phyloP scores from a whole-genome alignment of 2,888 invertebrate species.

The Drosophila phalerata region DNA sequence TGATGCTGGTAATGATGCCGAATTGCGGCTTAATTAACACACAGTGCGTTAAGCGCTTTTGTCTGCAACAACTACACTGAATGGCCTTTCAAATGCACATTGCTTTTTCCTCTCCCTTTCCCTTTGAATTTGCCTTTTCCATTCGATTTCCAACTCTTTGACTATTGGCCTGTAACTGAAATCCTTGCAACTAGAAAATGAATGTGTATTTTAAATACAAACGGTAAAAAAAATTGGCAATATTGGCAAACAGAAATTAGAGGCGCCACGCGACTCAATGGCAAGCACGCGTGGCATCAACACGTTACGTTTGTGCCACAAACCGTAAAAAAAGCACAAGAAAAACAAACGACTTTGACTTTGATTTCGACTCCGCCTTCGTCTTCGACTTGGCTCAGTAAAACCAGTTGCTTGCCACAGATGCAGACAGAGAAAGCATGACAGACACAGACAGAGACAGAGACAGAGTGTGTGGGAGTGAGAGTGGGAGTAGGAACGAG shows the following conservation, averaged over 20 bases:
- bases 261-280: slow-evolving; percentile 22
- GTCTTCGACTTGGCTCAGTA: slow-evolving; percentile 19
- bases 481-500: not conserved
- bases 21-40: slow-evolving; percentile 80
- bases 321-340: slow-evolving; percentile 1
- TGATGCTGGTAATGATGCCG: slow-evolving; percentile 76
- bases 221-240: slow-evolving; percentile 31
- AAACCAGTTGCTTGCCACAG: slow-evolving; percentile 75
- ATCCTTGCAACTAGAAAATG: slow-evolving; percentile 46
- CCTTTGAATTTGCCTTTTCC: not conserved
- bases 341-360: slow-evolving; percentile 62
- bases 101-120: not conserved
- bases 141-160: slow-evolving; percentile 48
- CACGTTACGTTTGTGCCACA: slow-evolving; percentile 43
- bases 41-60: slow-evolving; percentile 74
- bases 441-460: not conserved
- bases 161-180: slow-evolving; percentile 66
- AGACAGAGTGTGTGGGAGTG: not conserved
- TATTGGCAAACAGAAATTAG: slow-evolving; percentile 33
- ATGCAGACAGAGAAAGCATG: slow-evolving; percentile 1
- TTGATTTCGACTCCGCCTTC: slow-evolving; percentile 44
- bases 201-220: slow-evolving; percentile 40
- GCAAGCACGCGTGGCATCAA: slow-evolving; percentile 45
- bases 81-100: slow-evolving; percentile 46
- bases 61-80: slow-evolving; percentile 48